phyloP scores from a whole-genome alignment of 2,888 invertebrate genomes.

The Drosophila anomalipes region DNA sequence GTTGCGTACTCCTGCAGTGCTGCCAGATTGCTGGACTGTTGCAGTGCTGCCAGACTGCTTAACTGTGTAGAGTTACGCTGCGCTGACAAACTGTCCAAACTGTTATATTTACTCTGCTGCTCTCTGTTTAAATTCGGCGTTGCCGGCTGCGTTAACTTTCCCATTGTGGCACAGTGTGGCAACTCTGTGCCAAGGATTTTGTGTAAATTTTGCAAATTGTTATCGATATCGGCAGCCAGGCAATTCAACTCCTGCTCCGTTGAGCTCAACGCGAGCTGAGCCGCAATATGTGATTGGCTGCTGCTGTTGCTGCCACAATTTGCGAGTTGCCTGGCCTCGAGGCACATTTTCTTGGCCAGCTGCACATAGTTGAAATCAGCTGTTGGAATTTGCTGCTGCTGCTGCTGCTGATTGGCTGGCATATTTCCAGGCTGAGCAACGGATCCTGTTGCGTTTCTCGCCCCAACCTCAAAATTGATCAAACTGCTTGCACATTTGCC shows the following conservation, averaged over 20 bases:
- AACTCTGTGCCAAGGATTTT: slow-evolving; percentile 15
- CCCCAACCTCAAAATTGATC: slow-evolving; percentile 2
- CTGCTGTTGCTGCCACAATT: slow-evolving; percentile 19
- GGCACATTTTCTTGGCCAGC: slow-evolving; percentile 30
- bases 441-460: background rate
- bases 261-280: background rate
- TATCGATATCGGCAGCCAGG: slow-evolving; percentile 27
- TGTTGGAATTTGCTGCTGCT: background rate
- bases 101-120: background rate
- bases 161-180: background rate
- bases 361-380: slow-evolving; percentile 30
- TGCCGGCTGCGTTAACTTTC: background rate
- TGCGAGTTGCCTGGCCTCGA: background rate
- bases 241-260: slow-evolving; percentile 6
- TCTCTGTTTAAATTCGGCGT: background rate
- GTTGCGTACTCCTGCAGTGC: background rate
- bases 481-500: slow-evolving; percentile 46
- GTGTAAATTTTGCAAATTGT: slow-evolving; percentile 21
- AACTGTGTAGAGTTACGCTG: background rate
- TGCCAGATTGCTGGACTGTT: background rate
- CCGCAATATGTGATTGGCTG: background rate
- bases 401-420: background rate
- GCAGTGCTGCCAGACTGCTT: background rate
- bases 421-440: background rate
- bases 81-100: background rate